Conservation (phyloP, 2,888 invertebrate genomes). For the Tipula helvola region DNA sequence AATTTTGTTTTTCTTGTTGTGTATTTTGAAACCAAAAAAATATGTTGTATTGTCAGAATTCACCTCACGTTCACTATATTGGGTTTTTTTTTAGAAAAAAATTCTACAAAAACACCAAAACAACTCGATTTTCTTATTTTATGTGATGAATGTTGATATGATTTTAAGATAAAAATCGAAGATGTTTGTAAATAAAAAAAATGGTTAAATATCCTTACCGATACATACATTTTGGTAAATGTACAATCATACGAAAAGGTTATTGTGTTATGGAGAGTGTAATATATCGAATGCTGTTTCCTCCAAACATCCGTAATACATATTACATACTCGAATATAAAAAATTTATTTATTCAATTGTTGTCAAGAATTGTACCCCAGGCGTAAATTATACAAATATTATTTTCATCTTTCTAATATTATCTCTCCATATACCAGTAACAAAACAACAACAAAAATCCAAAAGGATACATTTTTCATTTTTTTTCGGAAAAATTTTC, state of each 20-base stretch:
- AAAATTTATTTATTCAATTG: conserved; percentile 9
- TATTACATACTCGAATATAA: background rate
- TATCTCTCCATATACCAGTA: background rate
- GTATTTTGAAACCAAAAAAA: background rate
- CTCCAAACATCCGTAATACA: background rate
- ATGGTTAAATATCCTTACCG: background rate
- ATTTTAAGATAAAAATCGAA: conserved; percentile 4
- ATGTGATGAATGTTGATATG: conserved; percentile 4
- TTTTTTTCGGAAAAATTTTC: background rate
- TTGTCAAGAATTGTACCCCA: conserved; percentile 10
- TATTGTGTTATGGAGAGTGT: background rate
- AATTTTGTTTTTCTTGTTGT: background rate
- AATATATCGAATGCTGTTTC: background rate
- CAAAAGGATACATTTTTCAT: background rate
- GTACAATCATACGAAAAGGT: background rate
- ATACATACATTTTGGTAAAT: background rate
- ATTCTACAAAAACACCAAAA: background rate
- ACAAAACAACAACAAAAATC: background rate
- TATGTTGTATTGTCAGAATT: background rate
- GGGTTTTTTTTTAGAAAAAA: background rate
- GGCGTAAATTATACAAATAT: conserved; percentile 9
- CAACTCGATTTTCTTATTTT: background rate
- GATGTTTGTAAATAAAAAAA: background rate
- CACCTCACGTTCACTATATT: background rate
- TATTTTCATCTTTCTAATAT: conserved; percentile 6